A percentile compares a stretch with the other conserved stretches of the same genome.
Evolutionary conservation across 2,797 vertebrate species (phyloP).

Genomic region (Spizella passerina): DNA sequence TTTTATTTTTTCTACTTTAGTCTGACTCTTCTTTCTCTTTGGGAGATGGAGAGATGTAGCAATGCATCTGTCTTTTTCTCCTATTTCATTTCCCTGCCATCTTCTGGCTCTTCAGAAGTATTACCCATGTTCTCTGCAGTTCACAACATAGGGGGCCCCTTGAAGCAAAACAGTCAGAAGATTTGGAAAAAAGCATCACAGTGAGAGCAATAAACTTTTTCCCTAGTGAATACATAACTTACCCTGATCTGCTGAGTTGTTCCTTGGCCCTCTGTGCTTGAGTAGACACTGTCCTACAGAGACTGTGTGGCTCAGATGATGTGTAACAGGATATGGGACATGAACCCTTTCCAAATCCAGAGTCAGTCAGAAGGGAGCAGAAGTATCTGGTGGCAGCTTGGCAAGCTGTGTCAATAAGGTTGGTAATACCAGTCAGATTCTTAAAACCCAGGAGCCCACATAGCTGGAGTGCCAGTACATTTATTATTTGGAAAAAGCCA

Average conservation of each 20-base stretch:
- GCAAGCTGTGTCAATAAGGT: not conserved
- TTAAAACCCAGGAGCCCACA: not conserved
- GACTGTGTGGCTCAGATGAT: not conserved
- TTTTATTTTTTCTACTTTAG: not conserved
- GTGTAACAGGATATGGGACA: not conserved
- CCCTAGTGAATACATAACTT: not conserved
- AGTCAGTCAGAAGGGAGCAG: not conserved
- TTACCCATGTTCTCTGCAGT: not conserved
- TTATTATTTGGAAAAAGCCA: not conserved
- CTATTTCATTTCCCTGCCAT: not conserved
- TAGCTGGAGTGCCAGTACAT: not conserved
- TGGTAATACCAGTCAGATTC: not conserved
- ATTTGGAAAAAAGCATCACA: conserved; percentile 13
- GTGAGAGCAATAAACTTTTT: conserved; percentile 13
- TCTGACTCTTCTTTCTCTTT: not conserved
- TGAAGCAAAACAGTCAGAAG: not conserved
- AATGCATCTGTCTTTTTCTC: not conserved
- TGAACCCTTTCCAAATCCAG: conserved; percentile 10
- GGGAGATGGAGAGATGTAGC: not conserved
- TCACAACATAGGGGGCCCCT: not conserved
- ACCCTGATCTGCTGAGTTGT: not conserved
- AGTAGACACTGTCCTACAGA: not conserved
- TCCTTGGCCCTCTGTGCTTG: conserved; percentile 31
- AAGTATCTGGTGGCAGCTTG: conserved; percentile 6
- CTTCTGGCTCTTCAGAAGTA: not conserved